phyloP scores from a whole-genome alignment of 2,888 invertebrate genomes.

The Cinara cedri region DNA sequence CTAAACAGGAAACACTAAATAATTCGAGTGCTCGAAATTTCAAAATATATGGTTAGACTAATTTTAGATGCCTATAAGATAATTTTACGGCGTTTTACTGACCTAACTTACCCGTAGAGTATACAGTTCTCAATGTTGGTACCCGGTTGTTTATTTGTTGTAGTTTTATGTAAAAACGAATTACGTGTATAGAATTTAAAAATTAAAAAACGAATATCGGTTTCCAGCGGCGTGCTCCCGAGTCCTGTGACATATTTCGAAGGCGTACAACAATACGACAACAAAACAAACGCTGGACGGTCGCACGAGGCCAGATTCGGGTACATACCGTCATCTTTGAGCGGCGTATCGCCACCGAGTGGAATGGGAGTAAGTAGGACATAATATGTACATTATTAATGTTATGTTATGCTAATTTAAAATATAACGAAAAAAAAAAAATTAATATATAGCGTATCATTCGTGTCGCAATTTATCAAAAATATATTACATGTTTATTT shows the following conservation, averaged over 20 bases:
- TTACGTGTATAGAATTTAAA: neutral
- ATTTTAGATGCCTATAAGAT: too few species aligned
- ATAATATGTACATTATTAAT: neutral
- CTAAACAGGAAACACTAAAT: too few species aligned
- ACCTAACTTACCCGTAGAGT: too few species aligned
- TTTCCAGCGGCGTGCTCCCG: conserved; percentile 58
- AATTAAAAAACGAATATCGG: neutral
- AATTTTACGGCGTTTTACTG: too few species aligned
- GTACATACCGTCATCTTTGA: conserved; percentile 60
- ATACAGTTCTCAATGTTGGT: too few species aligned
- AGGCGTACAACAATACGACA: conserved; percentile 46
- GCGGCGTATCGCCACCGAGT: neutral
- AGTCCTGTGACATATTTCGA: conserved; percentile 60
- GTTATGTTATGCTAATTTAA: too few species aligned
- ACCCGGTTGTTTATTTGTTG: too few species aligned
- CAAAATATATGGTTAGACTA: too few species aligned
- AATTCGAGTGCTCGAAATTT: too few species aligned
- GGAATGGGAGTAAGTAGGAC: conserved; percentile 41
- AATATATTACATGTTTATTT: neutral
- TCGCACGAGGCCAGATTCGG: conserved; percentile 64
- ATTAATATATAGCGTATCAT: too few species aligned
- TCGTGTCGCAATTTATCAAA: too few species aligned
- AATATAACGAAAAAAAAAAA: too few species aligned
- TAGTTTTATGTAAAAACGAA: neutral
- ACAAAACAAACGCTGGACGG: conserved; percentile 49